Percentiles rank a stretch among this genome's conserved stretches.
phyloP scores from a whole-genome alignment of 2,888 invertebrate species.

The Amphipyra tragopoginis region DNA sequence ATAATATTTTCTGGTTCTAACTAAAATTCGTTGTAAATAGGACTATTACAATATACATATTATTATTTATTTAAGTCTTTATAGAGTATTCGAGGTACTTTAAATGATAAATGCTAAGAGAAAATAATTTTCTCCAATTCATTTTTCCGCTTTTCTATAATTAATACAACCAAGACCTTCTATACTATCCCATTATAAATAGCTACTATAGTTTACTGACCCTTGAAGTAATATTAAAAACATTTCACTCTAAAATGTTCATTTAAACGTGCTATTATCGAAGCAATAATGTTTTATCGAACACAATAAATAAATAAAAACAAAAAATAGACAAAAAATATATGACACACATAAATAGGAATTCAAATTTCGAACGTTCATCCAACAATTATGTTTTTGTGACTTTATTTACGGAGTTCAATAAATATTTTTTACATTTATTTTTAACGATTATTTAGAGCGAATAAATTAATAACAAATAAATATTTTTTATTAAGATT shows the following conservation, averaged over 20 bases:
- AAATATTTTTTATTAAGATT: slow-evolving; percentile 15
- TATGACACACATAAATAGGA: slow-evolving; percentile 66
- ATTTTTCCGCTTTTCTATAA: slow-evolving; percentile 49
- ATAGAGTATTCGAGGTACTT: slow-evolving; percentile 78
- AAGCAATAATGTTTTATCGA: slow-evolving; percentile 18
- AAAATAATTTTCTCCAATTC: slow-evolving; percentile 51
- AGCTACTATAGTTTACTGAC: slow-evolving; percentile 32
- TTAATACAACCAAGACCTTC: slow-evolving; percentile 31
- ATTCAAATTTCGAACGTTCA: slow-evolving; percentile 30
- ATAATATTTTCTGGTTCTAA: slow-evolving; percentile 41
- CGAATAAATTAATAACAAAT: slow-evolving; percentile 16
- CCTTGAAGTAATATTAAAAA: slow-evolving; percentile 18
- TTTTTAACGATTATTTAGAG: slow-evolving; percentile 16
- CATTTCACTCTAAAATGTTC: slow-evolving; percentile 19
- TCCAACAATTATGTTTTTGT: slow-evolving; percentile 24
- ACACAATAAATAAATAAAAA: slow-evolving; percentile 32
- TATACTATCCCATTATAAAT: slow-evolving; percentile 13
- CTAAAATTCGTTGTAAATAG: slow-evolving; percentile 21
- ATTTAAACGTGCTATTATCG: slow-evolving; percentile 6
- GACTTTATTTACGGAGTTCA: slow-evolving; percentile 24
- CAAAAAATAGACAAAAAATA: slow-evolving; percentile 38
- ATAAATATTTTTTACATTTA: slow-evolving; percentile 7
- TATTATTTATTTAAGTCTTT: slow-evolving; percentile 12
- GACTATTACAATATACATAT: slow-evolving; percentile 29
- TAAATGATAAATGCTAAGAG: slow-evolving; percentile 62